Evolutionary conservation across 2,113 vertebrate species (phyloP), one percentile per base, ranked within the genome.

Genomic region (Toxotes chatareus): DNA sequence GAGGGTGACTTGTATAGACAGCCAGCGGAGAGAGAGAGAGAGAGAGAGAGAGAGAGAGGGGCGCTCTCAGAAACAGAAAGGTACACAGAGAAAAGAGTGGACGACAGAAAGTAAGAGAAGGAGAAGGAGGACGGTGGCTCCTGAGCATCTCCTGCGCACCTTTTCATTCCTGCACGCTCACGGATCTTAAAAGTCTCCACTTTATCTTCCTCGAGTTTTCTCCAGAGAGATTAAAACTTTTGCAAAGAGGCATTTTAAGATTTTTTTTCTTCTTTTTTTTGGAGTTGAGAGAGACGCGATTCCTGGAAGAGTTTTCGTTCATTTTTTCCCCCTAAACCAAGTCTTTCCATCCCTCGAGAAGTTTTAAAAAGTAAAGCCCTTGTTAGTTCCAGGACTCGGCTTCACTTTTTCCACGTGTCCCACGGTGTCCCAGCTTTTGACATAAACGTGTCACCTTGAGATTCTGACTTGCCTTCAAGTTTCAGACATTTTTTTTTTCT

Each of bases 1-100:
- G 94, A 94, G 95, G 92, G 95, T 95, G 87, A 93, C 86, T 90
- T 92, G 91, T 89, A 78, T 76, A 78, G 72, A 79, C 68, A 80
- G 85, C 80, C 80, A 85, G 66, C 38, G 23, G 42, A 80, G 88
- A 85, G 78, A 86, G 88, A 72, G 81, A 75, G 79, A 85, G 86
- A 59, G 82, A 75, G 76, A 73, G 77, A 82, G 81, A 55, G 69
- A 73, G 85, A 67, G 79, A 74, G 64, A 57, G 74, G 56, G 56
- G 79, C 21, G 71, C 73, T n/a, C 82, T 72, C 8, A 91, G 77
- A 80, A 79, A 88, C 89, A 86, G 91, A 90, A 91, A 92, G 91
- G 84, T 84, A 82, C 82, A 89, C 84, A 89, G 86, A 88, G 73
- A 61, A 79, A 72, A 80, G 89, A 88, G 86, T 63, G 84, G 83